Evolutionary conservation across 1,140 invertebrate genomes (phyloP).

Genomic region (Ruditapes philippinarum): DNA sequence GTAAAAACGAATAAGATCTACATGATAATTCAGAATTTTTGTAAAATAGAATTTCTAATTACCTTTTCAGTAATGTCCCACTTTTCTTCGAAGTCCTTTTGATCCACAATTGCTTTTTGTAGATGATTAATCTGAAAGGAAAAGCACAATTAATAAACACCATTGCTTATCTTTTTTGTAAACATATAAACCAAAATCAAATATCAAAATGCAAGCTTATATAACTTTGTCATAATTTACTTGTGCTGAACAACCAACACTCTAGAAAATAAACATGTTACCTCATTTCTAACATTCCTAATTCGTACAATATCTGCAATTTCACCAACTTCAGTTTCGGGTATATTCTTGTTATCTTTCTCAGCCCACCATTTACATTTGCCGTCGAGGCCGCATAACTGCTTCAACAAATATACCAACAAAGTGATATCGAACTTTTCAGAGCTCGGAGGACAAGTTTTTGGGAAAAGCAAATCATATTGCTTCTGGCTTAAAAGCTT

Average conservation of each 20-base stretch:
- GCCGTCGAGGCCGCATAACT: background rate
- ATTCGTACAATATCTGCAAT: slow-evolving; percentile 8
- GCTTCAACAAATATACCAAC: background rate
- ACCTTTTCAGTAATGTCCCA: background rate
- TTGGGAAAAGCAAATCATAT: background rate
- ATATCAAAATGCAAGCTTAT: no score
- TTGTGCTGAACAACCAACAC: no score
- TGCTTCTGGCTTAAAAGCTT: background rate
- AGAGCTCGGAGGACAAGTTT: background rate
- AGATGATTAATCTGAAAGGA: background rate
- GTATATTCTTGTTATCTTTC: slow-evolving; percentile 7
- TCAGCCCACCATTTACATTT: background rate
- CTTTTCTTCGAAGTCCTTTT: background rate
- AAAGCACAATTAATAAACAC: no score
- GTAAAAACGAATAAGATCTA: no score
- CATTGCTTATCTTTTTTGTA: no score
- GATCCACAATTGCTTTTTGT: background rate
- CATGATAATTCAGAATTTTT: no score
- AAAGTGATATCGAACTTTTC: slow-evolving; percentile 7
- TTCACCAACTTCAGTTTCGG: background rate
- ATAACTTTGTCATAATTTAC: no score
- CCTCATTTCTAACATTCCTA: slow-evolving; percentile 9
- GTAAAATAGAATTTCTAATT: background rate
- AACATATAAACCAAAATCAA: no score
- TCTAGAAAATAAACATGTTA: no score